Base-by-base conservation (phyloP, 30 jellyfish, hydroid and myxozoan species). In the Phacellophora camtschatica region DNA sequence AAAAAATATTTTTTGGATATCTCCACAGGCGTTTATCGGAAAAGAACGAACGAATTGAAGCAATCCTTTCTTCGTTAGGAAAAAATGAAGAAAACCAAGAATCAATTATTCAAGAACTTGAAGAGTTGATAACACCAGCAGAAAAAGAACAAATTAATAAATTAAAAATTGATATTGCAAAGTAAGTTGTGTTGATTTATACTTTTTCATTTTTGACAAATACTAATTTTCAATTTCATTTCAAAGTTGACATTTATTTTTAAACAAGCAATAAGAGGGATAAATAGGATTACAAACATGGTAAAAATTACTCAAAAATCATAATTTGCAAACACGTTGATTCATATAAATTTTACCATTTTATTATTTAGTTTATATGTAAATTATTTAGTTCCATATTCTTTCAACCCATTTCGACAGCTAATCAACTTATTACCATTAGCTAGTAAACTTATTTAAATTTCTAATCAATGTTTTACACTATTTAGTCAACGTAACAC, bases 1-100 rank as follows among this genome's bases (percentile, higher is more conserved):
- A n/a, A n/a, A n/a, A n/a, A n/a, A n/a, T n/a, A n/a, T n/a, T n/a
- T n/a, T n/a, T n/a, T n/a, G n/a, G n/a, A n/a, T n/a, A n/a, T n/a
- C n/a, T n/a, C n/a, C n/a, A n/a, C 54, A 93, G 99, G 37, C 95
- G 99, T 15, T 66, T 93, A 41, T 51, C 86, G 24, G 99, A 93
- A 71, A 93, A 93, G 50, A 86, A 93, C 66, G 99, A 93, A 36
- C 81, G 85, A 50, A 93, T 93, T 41, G 97, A 93, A 39, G 97
- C 96, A 6, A 74, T 86, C 23, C 59, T 93, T 46, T 69, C 97
- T 22, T 86, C 99, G 8, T 64, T 93, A 23, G 77, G 90, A n/a
- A 71, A 83, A 24, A 74, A 83, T 19, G 92, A 68, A 15, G 97
- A 93, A 73, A 75, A 86, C 37, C 89, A 96, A 33, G 99, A 86